Conservation (phyloP, 1,140 invertebrate species). For the Palaemon carinicauda region DNA sequence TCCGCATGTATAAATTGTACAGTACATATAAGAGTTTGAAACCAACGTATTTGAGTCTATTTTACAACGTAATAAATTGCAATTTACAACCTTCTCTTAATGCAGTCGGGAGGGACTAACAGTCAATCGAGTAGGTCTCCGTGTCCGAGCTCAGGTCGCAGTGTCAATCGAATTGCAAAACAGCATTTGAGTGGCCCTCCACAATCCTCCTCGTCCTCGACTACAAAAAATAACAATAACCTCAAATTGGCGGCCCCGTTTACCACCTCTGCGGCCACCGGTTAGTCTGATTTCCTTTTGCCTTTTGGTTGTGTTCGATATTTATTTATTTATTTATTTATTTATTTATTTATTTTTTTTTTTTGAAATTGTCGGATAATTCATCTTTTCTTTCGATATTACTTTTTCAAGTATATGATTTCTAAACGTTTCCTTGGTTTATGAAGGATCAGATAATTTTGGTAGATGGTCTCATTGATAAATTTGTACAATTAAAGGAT, state of each 20-base stretch:
- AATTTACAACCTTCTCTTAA: not conserved
- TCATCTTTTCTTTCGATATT: too few relatives aligned
- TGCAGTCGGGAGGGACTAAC: slow-evolving; percentile 16
- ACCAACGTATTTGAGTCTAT: too few relatives aligned
- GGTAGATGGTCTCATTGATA: too few relatives aligned
- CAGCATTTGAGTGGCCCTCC: not conserved
- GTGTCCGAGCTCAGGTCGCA: not conserved
- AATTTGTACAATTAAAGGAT: too few relatives aligned
- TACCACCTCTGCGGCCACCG: slow-evolving; percentile 20
- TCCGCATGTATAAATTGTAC: not conserved
- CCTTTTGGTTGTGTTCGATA: not conserved
- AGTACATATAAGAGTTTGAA: too few relatives aligned
- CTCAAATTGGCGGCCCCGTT: slow-evolving; percentile 37
- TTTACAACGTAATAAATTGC: not conserved
- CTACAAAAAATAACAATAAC: slow-evolving; percentile 43
- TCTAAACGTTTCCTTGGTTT: too few relatives aligned
- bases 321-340: not conserved
- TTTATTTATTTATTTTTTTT: too few relatives aligned
- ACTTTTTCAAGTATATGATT: too few relatives aligned
- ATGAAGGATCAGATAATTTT: too few relatives aligned
- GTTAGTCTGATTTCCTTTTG: not conserved
- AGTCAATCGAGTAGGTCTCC: slow-evolving; percentile 13
- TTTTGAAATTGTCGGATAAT: too few relatives aligned
- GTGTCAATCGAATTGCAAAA: slow-evolving; percentile 9
- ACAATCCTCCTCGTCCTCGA: slow-evolving; percentile 32